Evolutionary conservation across 2,888 invertebrate genomes (phyloP).

Genomic region (Calliopum simillimum): DNA sequence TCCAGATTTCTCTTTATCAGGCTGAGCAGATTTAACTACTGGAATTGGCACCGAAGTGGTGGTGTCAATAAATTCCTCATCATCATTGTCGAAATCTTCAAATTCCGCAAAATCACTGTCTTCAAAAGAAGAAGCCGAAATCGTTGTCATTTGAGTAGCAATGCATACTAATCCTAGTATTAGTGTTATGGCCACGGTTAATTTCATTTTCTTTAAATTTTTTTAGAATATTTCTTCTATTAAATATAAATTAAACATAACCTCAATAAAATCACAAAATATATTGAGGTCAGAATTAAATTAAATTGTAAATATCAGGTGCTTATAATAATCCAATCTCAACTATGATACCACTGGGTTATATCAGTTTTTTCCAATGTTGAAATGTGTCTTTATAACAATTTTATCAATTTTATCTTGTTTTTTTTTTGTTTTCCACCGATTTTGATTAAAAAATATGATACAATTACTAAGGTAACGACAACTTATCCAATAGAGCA

Average conservation of each 20-base stretch:
- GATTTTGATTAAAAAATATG: too few relatives aligned
- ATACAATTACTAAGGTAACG: too few relatives aligned
- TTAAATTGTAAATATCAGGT: too few relatives aligned
- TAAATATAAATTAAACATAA: constrained; percentile 16
- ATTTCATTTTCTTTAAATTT: background rate
- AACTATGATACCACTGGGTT: too few relatives aligned
- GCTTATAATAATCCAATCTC: too few relatives aligned
- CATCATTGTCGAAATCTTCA: constrained; percentile 82
- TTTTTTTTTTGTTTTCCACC: too few relatives aligned
- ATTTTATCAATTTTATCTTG: too few relatives aligned
- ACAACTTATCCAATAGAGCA: too few relatives aligned
- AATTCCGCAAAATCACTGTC: constrained; percentile 97
- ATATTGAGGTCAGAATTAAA: too few relatives aligned
- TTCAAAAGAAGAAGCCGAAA: constrained; percentile 53
- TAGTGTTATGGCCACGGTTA: background rate
- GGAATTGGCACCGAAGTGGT: constrained; percentile 38
- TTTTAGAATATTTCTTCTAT: background rate
- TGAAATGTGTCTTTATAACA: too few relatives aligned
- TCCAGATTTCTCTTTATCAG: constrained; percentile 3
- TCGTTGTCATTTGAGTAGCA: constrained; percentile 36
- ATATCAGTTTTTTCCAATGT: too few relatives aligned
- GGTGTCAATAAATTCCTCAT: constrained; percentile 56
- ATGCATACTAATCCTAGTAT: constrained; percentile 18
- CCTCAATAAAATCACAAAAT: constrained; percentile 28
- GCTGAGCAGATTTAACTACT: constrained; percentile 17